phyloP scores from a whole-genome alignment of 1,140 invertebrate genomes.

The Bombus confusus region DNA sequence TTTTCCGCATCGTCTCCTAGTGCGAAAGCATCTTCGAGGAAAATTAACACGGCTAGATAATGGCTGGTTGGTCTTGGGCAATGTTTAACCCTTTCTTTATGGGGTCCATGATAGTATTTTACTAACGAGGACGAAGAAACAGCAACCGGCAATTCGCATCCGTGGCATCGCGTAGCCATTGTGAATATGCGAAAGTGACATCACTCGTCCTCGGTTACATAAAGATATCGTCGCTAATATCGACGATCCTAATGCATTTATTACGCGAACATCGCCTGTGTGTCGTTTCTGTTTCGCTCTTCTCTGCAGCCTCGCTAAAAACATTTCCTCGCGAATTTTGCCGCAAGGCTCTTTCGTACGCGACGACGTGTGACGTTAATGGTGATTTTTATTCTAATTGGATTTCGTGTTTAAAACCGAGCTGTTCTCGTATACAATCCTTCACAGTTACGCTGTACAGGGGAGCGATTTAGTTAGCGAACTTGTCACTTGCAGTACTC shows the following conservation, averaged over 20 bases:
- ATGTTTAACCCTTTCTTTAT: neutral
- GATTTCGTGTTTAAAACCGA: neutral
- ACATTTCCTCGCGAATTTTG: neutral
- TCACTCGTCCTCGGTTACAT: slow-evolving; percentile 77
- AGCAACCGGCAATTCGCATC: neutral
- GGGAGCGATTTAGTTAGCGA: slow-evolving; percentile 5
- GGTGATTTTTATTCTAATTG: neutral
- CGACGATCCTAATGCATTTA: slow-evolving; percentile 52
- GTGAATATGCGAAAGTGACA: slow-evolving; percentile 71
- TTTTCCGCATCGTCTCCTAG: neutral
- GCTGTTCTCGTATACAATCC: neutral
- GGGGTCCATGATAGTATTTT: neutral
- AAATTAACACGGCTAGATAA: neutral
- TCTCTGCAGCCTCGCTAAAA: neutral
- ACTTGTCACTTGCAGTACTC: slow-evolving; percentile 8
- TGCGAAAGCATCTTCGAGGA: neutral
- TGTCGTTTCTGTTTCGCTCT: neutral
- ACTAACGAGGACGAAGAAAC: slow-evolving; percentile 9
- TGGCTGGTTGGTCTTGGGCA: neutral
- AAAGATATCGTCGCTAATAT: slow-evolving; percentile 67
- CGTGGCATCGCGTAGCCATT: slow-evolving; percentile 42
- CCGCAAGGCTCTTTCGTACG: too few species aligned
- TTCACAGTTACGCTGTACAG: neutral
- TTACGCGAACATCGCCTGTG: neutral
- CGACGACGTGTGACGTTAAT: too few species aligned